Evolutionary conservation across 2,113 vertebrate genomes (phyloP).

Genomic region (Furnarius figulus): DNA sequence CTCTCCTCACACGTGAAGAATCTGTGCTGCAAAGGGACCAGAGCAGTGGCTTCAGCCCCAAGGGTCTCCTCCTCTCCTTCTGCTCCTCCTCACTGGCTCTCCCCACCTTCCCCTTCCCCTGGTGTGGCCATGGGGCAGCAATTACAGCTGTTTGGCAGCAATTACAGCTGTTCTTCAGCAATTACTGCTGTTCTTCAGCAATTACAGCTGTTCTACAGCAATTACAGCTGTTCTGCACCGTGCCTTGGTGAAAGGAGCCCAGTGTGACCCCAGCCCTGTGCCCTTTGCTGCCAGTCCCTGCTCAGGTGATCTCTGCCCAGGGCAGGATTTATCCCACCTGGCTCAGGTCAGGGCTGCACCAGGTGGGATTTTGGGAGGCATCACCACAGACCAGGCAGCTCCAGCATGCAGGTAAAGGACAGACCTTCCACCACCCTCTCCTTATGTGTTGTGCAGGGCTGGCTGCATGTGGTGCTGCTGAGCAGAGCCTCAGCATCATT

Average conservation of each 20-base stretch:
- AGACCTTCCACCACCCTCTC: rapidly evolving
- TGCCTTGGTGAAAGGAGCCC: rapidly evolving
- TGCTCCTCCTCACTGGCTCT: background rate
- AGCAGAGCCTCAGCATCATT: background rate
- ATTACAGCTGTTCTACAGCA: rapidly evolving
- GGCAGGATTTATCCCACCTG: background rate
- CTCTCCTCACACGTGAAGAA: constrained; percentile 77
- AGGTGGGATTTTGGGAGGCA: rapidly evolving
- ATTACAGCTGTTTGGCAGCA: background rate
- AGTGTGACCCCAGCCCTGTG: background rate
- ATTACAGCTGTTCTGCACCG: rapidly evolving
- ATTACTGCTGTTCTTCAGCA: rapidly evolving
- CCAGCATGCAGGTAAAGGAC: background rate
- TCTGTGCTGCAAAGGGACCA: constrained; percentile 62
- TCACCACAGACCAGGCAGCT: background rate
- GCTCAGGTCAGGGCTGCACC: background rate
- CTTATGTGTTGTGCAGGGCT: background rate
- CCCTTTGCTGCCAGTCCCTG: background rate
- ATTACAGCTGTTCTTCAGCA: background rate
- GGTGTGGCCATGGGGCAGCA: rapidly evolving
- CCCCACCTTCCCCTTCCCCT: background rate
- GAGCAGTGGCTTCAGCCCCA: background rate
- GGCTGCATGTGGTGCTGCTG: rapidly evolving
- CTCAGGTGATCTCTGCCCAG: background rate
- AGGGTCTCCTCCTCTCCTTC: background rate